Base-by-base conservation (phyloP, 2,113 vertebrate species). In the Cinclus mexicanus region DNA sequence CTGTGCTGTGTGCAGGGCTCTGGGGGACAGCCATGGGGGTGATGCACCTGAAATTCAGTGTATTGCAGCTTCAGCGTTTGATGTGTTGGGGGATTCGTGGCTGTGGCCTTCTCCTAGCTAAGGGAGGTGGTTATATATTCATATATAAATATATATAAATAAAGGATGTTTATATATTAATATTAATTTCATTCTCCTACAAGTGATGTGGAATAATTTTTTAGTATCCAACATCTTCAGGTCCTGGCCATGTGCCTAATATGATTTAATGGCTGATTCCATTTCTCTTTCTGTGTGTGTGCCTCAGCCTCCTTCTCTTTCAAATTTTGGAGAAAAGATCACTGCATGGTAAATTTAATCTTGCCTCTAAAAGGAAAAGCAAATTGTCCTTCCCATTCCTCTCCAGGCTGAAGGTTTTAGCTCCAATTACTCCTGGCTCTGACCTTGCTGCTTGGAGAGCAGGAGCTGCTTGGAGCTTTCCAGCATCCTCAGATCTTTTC, bases 241-340 rank as follows among this genome's bases (percentile, higher is more conserved):
- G 57, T 60, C 37, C 75, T 55, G 72, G 70, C 61, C 39, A 64
- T 56, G 88, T 39, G 61, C 75, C 52, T 84, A 5, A 47, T 56
- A 17, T 25, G 61, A 88, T 95, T 95, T 92, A 82, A 69, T 64
- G 90, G 46, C 14, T 74, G 71, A 90, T 88, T 85, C 82, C 21
- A 12, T 79, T 63, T 85, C 59, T 91, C 11, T 81, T 41, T 60
- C 65, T 41, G 7, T 39, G 57, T 77, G 49, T 76, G 39, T 64
- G n/a, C 61, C 65, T 92, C 56, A 23, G 47, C 52, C 35, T 78
- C 39, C 15, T 75, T 37, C 74, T 81, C 55, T 35, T 79, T 44
- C 52, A 35, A 3, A 35, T 88, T 82, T 76, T 63, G 65, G 23
- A 87, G 64, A 28, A 55, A 90, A 79, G 42, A 75, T 33, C 35